Conservation (phyloP, 2,113 vertebrate genomes). For the Sapayoa aenigma region DNA sequence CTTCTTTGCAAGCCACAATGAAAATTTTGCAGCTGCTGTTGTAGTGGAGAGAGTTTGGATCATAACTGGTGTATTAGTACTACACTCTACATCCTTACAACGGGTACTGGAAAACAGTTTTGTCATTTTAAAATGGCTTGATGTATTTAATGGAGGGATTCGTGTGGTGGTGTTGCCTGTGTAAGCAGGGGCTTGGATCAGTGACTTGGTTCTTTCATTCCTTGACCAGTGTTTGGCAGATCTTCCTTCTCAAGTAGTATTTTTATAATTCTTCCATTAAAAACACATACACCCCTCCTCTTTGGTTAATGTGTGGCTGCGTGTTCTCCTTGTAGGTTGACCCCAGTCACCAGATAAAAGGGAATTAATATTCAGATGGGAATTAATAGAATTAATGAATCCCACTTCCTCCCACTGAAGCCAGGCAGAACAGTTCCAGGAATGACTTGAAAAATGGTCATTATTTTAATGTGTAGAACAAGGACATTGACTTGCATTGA, state of each 20-base stretch:
- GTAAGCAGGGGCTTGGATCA: neutral
- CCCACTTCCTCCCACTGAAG: neutral
- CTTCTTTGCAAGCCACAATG: neutral
- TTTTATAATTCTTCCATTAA: neutral
- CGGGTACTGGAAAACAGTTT: neutral
- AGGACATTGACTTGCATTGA: neutral
- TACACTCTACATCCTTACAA: neutral
- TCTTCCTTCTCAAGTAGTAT: neutral
- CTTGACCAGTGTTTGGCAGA: neutral
- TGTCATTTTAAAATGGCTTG: neutral
- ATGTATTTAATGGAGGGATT: neutral
- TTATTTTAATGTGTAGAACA: neutral
- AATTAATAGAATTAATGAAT: neutral
- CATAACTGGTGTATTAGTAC: neutral
- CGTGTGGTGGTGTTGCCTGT: neutral
- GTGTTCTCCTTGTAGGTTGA: neutral
- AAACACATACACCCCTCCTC: neutral
- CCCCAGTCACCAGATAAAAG: slow-evolving; percentile 49
- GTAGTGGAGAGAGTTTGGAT: neutral
- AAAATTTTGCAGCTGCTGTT: neutral
- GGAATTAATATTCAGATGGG: neutral
- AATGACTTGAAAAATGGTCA: neutral
- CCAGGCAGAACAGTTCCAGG: neutral
- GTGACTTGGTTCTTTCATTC: neutral
- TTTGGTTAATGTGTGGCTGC: slow-evolving; percentile 1